Evolutionary conservation across 2,888 invertebrate genomes (phyloP).

Genomic region (Acholoe squamosa): DNA sequence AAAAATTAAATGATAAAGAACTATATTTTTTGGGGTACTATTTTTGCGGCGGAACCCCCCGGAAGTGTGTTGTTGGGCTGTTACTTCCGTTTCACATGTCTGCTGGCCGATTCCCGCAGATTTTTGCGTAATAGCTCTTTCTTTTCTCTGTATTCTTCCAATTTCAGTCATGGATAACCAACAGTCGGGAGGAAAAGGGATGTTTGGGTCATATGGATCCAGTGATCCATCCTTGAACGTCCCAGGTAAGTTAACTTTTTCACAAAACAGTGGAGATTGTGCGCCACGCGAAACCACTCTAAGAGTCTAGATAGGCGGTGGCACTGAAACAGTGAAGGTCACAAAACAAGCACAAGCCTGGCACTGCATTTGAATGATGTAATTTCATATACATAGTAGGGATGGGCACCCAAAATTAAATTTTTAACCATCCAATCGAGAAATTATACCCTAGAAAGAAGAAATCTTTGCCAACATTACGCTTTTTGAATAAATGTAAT

Average conservation of each 20-base stretch:
- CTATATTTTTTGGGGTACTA: neutral
- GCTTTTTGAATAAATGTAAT: no score
- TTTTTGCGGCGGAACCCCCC: neutral
- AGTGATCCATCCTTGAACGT: constrained; percentile 63
- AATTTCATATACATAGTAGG: no score
- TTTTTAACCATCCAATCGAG: no score
- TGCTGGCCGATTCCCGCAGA: neutral
- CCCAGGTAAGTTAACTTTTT: constrained; percentile 64
- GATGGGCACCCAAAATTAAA: no score
- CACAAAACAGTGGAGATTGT: no score
- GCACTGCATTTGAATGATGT: neutral
- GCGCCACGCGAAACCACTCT: neutral
- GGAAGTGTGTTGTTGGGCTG: neutral
- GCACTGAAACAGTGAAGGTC: neutral
- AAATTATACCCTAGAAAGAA: no score
- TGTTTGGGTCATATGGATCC: constrained; percentile 64
- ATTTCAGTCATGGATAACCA: constrained; percentile 55
- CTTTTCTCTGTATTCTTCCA: neutral
- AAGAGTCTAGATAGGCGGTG: neutral
- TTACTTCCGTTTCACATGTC: constrained; percentile 31
- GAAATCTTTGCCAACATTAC: no score
- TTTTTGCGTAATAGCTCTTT: neutral
- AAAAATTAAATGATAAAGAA: neutral
- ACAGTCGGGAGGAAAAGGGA: constrained; percentile 1
- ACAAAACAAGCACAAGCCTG: neutral